phyloP scores from a whole-genome alignment of 2,797 vertebrate genomes.

The Sebastes umbrosus region DNA sequence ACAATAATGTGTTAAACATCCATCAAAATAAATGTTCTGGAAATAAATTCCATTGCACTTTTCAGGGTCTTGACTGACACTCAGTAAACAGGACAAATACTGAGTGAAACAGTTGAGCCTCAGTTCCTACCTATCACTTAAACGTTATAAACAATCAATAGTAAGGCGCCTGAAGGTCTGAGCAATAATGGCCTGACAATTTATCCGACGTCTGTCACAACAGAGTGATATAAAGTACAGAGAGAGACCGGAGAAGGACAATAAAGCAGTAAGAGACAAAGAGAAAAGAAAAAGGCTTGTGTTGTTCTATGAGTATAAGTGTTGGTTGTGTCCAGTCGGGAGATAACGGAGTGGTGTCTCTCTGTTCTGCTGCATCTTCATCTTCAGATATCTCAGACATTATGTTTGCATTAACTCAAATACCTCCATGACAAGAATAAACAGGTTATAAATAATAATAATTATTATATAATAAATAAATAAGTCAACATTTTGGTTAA shows the following conservation, averaged over 20 bases:
- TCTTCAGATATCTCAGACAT: neutral
- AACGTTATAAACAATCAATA: neutral
- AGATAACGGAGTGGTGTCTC: neutral
- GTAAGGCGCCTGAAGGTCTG: neutral
- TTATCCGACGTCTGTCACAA: neutral
- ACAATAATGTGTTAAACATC: neutral
- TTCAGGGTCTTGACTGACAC: neutral
- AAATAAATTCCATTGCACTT: neutral
- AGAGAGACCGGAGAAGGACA: neutral
- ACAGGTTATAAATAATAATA: too few species aligned
- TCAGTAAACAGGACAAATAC: neutral
- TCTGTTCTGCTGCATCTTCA: neutral
- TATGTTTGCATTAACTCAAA: neutral
- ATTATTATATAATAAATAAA: too few species aligned
- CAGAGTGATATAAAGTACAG: neutral
- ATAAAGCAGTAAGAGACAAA: neutral
- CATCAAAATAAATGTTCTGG: neutral
- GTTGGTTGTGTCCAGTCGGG: neutral
- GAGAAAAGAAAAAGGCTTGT: neutral
- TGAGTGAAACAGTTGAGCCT: neutral
- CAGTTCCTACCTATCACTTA: neutral
- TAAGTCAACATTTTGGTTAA: neutral
- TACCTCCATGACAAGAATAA: neutral
- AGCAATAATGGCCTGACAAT: neutral
- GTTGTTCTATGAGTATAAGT: neutral